These are phyloP conservation scores for Ochotona curzoniae DNA, from an alignment of 2,113 vertebrate genomes.

Conservation along the genomic window DNA sequence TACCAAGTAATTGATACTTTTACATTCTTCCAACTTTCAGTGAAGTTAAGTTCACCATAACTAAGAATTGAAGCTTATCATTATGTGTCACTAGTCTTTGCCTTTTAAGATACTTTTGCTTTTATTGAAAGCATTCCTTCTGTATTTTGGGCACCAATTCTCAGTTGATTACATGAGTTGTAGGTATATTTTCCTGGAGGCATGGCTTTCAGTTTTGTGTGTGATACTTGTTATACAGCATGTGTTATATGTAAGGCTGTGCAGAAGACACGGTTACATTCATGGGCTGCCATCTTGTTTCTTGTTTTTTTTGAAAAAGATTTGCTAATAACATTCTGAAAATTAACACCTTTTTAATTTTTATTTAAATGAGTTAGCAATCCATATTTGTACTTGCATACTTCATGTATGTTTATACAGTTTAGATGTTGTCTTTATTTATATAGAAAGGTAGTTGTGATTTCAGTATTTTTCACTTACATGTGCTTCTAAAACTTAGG, in stretches of 20 bases:
- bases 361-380: neutral
- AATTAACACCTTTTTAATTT: neutral
- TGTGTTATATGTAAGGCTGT: no score
- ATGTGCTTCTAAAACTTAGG: slow-evolving; percentile 50
- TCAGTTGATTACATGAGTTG: neutral
- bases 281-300: neutral
- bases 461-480: slow-evolving; percentile 18
- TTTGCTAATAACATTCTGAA: no score
- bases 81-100: neutral
- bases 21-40: neutral
- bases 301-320: neutral
- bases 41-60: slow-evolving; percentile 20
- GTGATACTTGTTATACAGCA: neutral
- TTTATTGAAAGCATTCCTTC: neutral
- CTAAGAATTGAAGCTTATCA: slow-evolving; percentile 6
- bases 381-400: neutral
- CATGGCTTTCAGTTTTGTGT: slow-evolving; percentile 4
- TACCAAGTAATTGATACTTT: neutral
- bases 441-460: neutral
- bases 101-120: neutral
- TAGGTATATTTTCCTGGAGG: neutral
- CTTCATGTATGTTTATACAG: neutral
- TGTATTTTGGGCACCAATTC: neutral
- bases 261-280: neutral
- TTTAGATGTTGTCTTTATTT: slow-evolving; percentile 15